phyloP scores from a whole-genome alignment of 2,797 vertebrate species.

The Crocidura indochinensis region DNA sequence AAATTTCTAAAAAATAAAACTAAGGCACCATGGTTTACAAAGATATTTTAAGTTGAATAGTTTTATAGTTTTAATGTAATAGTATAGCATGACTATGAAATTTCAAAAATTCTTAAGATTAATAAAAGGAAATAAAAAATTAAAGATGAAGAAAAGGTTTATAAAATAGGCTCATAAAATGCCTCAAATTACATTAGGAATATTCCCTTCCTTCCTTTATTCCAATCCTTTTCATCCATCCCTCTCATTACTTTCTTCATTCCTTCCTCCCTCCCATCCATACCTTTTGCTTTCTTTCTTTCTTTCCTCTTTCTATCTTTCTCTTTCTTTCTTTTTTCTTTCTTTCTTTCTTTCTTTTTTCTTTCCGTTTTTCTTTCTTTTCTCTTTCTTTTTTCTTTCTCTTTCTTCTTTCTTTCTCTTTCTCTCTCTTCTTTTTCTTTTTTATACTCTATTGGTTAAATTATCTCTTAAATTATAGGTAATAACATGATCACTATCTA shows the following conservation, averaged over 20 bases:
- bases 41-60: neutral
- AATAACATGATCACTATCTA: neutral
- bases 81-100: no score
- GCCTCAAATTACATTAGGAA: constrained; percentile 1
- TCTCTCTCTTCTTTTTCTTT: no score
- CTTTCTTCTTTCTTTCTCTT: no score
- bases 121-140: constrained; percentile 47
- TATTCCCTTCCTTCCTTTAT: no score
- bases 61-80: neutral
- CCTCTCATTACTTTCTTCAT: neutral
- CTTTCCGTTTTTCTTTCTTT: no score
- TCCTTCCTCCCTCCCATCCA: neutral
- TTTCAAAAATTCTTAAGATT: neutral
- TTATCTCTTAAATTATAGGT: constrained; percentile 16
- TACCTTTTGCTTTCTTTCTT: no score
- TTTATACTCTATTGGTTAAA: neutral
- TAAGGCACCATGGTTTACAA: no score
- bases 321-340: neutral
- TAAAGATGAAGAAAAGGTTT: neutral
- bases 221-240: no score
- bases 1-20: no score
- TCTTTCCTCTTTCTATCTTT: no score
- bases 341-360: no score
- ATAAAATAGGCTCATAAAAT: neutral
- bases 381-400: no score